Conservation (phyloP, 2,888 invertebrate genomes). For the Chalcis sispes region DNA sequence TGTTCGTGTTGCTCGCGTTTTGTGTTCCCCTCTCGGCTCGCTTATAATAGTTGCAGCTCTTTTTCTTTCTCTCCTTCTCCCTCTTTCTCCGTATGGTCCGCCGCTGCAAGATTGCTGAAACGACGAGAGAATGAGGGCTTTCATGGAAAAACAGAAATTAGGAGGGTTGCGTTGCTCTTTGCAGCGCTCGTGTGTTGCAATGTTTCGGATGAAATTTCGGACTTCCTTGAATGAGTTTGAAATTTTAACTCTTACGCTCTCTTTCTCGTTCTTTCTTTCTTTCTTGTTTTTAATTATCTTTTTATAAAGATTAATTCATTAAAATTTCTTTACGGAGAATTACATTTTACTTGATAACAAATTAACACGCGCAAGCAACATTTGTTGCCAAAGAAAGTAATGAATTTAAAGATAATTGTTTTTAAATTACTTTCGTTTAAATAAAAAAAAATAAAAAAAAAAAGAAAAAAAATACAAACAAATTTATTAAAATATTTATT, state of each 20-base stretch:
- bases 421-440: no score
- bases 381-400: background rate
- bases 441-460: background rate
- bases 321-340: background rate
- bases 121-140: conserved; percentile 2
- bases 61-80: background rate
- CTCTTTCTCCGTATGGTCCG: background rate
- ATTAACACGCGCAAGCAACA: background rate
- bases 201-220: background rate
- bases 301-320: no score
- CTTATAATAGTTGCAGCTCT: no score
- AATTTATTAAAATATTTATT: no score
- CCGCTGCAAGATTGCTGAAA: conserved; percentile 18
- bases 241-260: no score
- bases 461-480: conserved; percentile 1
- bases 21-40: no score
- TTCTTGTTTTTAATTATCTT: no score
- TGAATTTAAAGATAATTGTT: no score
- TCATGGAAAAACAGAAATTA: conserved; percentile 40
- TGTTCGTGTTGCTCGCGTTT: no score
- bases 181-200: background rate
- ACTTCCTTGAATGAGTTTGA: no score
- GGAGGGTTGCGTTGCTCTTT: background rate
- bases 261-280: no score
- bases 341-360: background rate